Conservation (phyloP, 2,113 vertebrate species). For the Strigops habroptila region DNA sequence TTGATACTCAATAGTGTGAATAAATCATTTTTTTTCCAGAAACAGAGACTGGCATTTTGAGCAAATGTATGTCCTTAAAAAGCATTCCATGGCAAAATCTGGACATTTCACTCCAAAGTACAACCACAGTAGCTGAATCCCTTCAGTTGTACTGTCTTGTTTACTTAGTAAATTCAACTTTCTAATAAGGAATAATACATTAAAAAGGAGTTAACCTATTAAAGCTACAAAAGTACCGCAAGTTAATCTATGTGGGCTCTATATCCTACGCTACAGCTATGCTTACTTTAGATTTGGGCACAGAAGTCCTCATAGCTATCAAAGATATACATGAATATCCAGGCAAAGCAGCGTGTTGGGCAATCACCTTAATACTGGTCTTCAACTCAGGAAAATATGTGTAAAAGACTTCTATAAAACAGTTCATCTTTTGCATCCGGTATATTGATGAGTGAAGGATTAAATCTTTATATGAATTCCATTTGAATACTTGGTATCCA, state of each 20-base stretch:
- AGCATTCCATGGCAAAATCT: not conserved
- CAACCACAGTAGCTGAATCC: not conserved
- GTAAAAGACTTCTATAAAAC: not conserved
- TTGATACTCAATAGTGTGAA: not conserved
- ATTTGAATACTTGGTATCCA: not conserved
- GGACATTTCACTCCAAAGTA: not conserved
- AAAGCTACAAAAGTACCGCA: not conserved
- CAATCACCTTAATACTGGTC: not conserved
- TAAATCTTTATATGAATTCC: not conserved
- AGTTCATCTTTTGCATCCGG: not conserved
- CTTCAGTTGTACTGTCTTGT: not conserved
- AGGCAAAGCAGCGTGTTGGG: not conserved
- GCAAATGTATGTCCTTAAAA: not conserved
- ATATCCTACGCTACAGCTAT: not conserved
- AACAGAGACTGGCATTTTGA: not conserved
- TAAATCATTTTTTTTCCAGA: not conserved
- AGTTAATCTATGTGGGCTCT: not conserved
- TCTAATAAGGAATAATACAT: not conserved
- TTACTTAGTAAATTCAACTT: not conserved
- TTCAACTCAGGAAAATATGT: not conserved
- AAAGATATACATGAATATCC: not conserved
- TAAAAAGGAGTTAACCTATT: not conserved
- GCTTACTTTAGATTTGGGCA: not conserved
- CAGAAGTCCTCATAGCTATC: not conserved
- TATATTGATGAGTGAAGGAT: not conserved